These are phyloP conservation scores for Sapayoa aenigma DNA, from an alignment of 2,113 vertebrate species.

Conservation along the genomic window DNA sequence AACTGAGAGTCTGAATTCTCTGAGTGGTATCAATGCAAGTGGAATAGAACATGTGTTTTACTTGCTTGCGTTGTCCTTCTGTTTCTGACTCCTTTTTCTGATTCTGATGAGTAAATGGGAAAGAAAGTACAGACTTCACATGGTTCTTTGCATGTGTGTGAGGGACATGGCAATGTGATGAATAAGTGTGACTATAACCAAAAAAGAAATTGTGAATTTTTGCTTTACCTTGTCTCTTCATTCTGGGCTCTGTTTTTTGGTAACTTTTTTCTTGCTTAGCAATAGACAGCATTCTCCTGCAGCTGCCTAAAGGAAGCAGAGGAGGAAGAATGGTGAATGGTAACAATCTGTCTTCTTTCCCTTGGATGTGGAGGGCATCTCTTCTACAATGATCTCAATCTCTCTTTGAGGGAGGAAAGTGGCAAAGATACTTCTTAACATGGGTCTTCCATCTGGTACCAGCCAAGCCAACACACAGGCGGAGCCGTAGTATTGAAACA, in stretches of 20 bases:
- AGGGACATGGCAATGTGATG: not conserved
- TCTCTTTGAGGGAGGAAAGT: slow-evolving; percentile 1
- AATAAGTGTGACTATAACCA: not conserved
- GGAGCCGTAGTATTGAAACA: not conserved
- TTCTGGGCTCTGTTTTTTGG: not conserved
- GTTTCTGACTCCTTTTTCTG: not conserved
- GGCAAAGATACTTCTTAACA: slow-evolving; percentile 19
- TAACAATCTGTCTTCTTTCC: slow-evolving; percentile 4
- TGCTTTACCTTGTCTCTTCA: not conserved
- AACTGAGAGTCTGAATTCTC: not conserved
- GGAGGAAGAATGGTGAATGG: slow-evolving; percentile 30
- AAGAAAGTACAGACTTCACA: not conserved
- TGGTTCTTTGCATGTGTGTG: not conserved
- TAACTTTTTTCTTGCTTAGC: slow-evolving; percentile 20
- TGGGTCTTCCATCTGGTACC: slow-evolving; percentile 4
- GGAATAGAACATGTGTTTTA: not conserved
- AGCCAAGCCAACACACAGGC: not conserved
- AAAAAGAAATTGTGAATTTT: not conserved
- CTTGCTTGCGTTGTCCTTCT: not conserved
- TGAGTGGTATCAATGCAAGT: not conserved
- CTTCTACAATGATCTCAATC: not conserved
- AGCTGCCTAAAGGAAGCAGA: slow-evolving; percentile 40
- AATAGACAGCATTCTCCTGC: slow-evolving; percentile 4
- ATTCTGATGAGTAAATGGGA: not conserved
- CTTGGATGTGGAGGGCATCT: not conserved